Base-by-base conservation (phyloP, 2,888 invertebrate genomes). In the Barypeithes pellucidus region DNA sequence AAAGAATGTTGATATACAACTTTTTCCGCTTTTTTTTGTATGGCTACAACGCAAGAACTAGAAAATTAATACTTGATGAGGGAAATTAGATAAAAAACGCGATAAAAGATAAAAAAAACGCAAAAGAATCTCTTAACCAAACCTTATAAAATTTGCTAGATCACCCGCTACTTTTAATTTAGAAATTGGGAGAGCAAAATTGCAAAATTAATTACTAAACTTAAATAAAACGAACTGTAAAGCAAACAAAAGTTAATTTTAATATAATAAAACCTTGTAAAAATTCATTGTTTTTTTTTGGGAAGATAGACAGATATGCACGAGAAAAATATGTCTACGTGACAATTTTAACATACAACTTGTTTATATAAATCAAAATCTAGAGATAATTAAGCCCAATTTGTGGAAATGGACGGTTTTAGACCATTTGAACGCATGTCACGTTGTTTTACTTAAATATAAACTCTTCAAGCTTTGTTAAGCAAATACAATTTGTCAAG, bases 341-440 rank as follows among this genome's bases (percentile, higher is more conserved):
- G 50, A 50, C 50, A 50, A 50, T 50, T 3, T 50, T 24, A 50
- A n/a, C 50, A 24, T 50, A 47, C 47, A 20, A 12, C 20, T 50
- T 47, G 9, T 47, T 50, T 24, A 43, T 43, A n/a, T 43, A 43
- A 16, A 16, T 5, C 12, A 43, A 43, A 16, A 43, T 16, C 2
- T 5, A n/a, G 16, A 43, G 2, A 24, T 50, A 50, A 50, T 50
- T 50, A n/a, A 50, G 22, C 5, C 22, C 5, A 50, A 50, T 50
- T 50, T 22, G 24, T 22, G 50, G 22, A 50, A 50, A 50, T 50
- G 20, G 20, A 20, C 22, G n/a, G n/a, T 50, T 1, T 24, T 11
- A 24, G 50, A 22, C 22, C 47, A 11, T 47, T n/a, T 47, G 11
- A 18, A 20, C 47, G 47, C 18, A n/a, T 1, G n/a, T 29, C 50